Base-by-base conservation (phyloP, 2,888 invertebrate species). In the Eilema sororculum region DNA sequence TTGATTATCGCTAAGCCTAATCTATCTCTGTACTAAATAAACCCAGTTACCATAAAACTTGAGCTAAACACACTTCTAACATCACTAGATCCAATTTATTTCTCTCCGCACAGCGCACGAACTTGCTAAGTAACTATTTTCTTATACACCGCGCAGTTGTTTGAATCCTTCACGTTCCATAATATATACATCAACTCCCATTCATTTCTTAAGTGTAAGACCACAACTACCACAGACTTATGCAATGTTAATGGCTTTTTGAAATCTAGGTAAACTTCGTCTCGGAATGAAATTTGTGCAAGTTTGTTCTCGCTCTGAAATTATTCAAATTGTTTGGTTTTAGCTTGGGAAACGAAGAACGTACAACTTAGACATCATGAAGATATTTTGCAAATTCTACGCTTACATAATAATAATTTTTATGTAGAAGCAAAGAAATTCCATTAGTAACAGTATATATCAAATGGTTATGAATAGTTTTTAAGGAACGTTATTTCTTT, bases 261-360 rank as follows among this genome's bases (percentile, higher is more conserved):
- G 65, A 66, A 65, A 33, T 65, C 57, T 33, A 65, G 57, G 33
- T 66, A 37, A 66, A 57, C 33, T 66, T 66, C 24, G 12, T 58
- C 37, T 66, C 37, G 33, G 37, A 58, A 41, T 58, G 25, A 56
- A 64, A 64, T 25, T 52, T 46, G 25, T 22, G 37, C 4, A 58
- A 65, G 65, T 66, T 66, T 65, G 1, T 9, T 41, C 20, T 10
- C 20, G 25, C 37, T 9, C 9, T 52, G n/a, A 52, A 52, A 20
- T 52, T 52, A n/a, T n/a, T 52, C n/a, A 52, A 52, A n/a, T 52
- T n/a, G n/a, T 52, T 52, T 52, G 20, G 52, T 52, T 52, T 52
- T 52, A 52, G 20, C n/a, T 52, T 52, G 52, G 8, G 6, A 52
- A 52, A 20, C 8, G 20, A n/a, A 20, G 9, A 8, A 52, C 2